These are phyloP conservation scores for Rhagophthalmus giganteus DNA, from an alignment of 2,888 invertebrate genomes.

Conservation along the genomic window DNA sequence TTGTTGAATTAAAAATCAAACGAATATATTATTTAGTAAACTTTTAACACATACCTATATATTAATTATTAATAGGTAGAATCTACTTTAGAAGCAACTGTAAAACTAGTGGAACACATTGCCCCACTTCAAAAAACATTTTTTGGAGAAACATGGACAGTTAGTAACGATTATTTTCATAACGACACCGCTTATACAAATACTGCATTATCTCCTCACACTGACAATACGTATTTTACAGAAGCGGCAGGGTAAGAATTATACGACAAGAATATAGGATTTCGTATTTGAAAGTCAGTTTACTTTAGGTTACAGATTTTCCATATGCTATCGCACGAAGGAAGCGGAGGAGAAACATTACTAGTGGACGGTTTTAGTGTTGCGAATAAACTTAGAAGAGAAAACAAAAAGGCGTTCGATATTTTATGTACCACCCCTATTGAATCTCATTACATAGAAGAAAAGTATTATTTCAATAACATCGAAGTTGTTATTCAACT, in stretches of 20 bases:
- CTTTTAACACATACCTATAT: no score
- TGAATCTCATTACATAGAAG: slow-evolving; percentile 68
- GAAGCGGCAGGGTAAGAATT: slow-evolving; percentile 77
- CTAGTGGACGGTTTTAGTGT: slow-evolving; percentile 75
- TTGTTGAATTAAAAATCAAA: no score
- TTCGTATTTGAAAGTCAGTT: not conserved
- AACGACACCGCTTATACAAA: slow-evolving; percentile 76
- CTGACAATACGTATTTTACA: slow-evolving; percentile 77
- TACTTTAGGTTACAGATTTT: slow-evolving; percentile 51
- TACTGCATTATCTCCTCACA: slow-evolving; percentile 70
- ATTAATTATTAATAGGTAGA: no score
- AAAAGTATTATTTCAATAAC: slow-evolving; percentile 61
- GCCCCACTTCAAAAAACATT: slow-evolving; percentile 69
- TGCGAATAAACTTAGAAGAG: slow-evolving; percentile 60
- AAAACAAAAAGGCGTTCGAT: slow-evolving; percentile 62
- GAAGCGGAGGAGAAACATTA: slow-evolving; percentile 72
- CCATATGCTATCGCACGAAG: slow-evolving; percentile 63
- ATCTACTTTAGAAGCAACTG: slow-evolving; percentile 58
- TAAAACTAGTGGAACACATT: slow-evolving; percentile 59
- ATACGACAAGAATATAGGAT: slow-evolving; percentile 12
- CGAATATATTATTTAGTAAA: no score
- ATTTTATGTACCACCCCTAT: slow-evolving; percentile 61
- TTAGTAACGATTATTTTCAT: slow-evolving; percentile 62
- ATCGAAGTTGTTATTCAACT: slow-evolving; percentile 64
- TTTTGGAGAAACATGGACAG: slow-evolving; percentile 75